These are phyloP conservation scores for Charadrius vociferus DNA, from an alignment of 2,113 vertebrate genomes.

Conservation along the genomic window DNA sequence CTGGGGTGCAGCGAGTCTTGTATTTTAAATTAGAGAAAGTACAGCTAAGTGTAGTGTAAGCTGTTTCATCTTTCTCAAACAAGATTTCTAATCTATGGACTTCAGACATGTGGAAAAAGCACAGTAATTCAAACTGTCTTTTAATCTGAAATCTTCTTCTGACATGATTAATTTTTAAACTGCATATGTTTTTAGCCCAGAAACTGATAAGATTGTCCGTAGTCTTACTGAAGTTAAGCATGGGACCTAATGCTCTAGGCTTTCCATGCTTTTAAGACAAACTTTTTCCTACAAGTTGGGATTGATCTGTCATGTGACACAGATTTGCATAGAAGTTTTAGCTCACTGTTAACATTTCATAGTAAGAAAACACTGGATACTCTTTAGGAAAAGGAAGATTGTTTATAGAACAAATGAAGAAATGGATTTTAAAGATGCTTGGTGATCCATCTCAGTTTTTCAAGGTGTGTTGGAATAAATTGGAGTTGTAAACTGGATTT, in stretches of 20 bases:
- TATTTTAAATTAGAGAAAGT: neutral
- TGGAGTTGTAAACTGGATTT: neutral
- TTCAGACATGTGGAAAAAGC: neutral
- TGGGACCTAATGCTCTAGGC: rapidly evolving
- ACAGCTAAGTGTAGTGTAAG: neutral
- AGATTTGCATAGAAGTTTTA: neutral
- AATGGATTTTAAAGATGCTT: neutral
- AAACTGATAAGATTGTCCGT: neutral
- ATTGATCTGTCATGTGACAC: neutral
- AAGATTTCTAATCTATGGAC: neutral
- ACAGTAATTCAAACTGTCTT: neutral
- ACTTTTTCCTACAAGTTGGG: neutral
- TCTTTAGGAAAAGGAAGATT: neutral
- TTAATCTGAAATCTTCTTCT: neutral
- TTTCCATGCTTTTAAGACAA: neutral
- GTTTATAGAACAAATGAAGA: neutral
- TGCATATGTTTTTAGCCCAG: neutral
- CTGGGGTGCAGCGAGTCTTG: rapidly evolving
- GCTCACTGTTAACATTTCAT: neutral
- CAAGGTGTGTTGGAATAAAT: neutral
- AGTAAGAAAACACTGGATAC: neutral
- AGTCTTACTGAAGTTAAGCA: neutral
- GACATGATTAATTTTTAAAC: neutral
- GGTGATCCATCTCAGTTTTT: neutral
- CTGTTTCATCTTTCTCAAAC: neutral